Evolutionary conservation across 2,888 invertebrate species (phyloP).

Genomic region (Automeris io): DNA sequence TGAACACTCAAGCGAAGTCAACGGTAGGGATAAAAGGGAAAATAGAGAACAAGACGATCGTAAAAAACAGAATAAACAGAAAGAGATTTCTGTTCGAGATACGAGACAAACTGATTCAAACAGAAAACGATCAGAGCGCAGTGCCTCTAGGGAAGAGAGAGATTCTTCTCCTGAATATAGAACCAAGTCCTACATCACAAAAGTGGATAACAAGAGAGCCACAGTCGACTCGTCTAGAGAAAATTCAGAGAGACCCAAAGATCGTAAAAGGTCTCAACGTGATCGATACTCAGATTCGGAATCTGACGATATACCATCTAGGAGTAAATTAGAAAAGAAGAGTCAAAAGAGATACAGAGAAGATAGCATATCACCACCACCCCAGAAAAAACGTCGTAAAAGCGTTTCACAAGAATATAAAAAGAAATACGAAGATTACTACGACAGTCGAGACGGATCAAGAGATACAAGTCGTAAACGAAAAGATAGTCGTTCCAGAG

Average conservation of each 20-base stretch:
- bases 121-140: conserved; percentile 45
- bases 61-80: conserved; percentile 55
- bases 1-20: conserved; percentile 46
- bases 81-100: conserved; percentile 28
- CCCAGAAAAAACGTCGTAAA: conserved; percentile 48
- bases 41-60: conserved; percentile 64
- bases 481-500: conserved; percentile 30
- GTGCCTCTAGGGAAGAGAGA: conserved; percentile 30
- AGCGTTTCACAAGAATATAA: conserved; percentile 44
- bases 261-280: conserved; percentile 39
- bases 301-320: conserved; percentile 27
- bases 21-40: conserved; percentile 48
- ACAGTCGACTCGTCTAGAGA: conserved; percentile 39
- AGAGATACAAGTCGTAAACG: conserved; percentile 24
- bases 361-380: conserved; percentile 44
- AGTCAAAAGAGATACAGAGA: conserved; percentile 40
- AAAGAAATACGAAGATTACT: conserved; percentile 31
- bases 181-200: conserved; percentile 53
- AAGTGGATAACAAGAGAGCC: conserved; percentile 41
- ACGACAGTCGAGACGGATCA: conserved; percentile 29
- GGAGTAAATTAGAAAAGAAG: conserved; percentile 33
- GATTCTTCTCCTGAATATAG: conserved; percentile 42
- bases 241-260: conserved; percentile 16
- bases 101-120: conserved; percentile 27
- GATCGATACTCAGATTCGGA: conserved; percentile 43